phyloP scores from a whole-genome alignment of 2,113 vertebrate species.

The Mustelus asterias region DNA sequence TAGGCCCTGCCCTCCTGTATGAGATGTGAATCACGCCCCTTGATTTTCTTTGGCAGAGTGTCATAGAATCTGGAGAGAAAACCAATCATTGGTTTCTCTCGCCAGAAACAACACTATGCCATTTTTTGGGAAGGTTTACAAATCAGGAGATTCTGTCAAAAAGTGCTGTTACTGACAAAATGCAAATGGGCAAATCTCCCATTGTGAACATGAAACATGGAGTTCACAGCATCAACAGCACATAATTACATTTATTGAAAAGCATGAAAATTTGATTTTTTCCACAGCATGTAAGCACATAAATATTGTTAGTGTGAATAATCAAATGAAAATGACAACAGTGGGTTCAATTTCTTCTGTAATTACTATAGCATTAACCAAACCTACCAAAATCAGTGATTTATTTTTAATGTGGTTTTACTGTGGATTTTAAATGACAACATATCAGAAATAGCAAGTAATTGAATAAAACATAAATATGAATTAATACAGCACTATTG shows the following conservation, averaged over 20 bases:
- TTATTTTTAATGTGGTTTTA: background rate
- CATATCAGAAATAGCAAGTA: background rate
- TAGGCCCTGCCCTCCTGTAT: no score
- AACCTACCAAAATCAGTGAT: background rate
- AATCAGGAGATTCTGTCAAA: background rate
- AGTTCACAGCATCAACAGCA: background rate
- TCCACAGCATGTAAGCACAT: background rate
- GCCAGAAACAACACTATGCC: no score
- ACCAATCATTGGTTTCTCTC: no score
- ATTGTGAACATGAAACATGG: background rate
- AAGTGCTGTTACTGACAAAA: background rate
- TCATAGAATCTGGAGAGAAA: no score
- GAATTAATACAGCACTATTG: background rate
- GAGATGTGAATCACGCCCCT: no score
- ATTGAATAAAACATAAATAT: background rate
- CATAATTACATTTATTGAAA: conserved; percentile 3
- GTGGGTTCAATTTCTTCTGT: background rate
- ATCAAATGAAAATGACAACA: conserved; percentile 3
- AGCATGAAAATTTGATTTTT: conserved; percentile 1
- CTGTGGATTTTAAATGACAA: background rate
- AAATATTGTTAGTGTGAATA: background rate
- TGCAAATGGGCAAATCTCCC: background rate
- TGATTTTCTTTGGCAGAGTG: no score
- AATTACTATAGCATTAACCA: background rate
- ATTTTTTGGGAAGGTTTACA: background rate